A percentile compares a stretch with the other conserved stretches of the same genome.
These are phyloP conservation scores for Phalacrocorax pelagicus DNA, from an alignment of 2,113 vertebrate genomes.

Conservation along the genomic window DNA sequence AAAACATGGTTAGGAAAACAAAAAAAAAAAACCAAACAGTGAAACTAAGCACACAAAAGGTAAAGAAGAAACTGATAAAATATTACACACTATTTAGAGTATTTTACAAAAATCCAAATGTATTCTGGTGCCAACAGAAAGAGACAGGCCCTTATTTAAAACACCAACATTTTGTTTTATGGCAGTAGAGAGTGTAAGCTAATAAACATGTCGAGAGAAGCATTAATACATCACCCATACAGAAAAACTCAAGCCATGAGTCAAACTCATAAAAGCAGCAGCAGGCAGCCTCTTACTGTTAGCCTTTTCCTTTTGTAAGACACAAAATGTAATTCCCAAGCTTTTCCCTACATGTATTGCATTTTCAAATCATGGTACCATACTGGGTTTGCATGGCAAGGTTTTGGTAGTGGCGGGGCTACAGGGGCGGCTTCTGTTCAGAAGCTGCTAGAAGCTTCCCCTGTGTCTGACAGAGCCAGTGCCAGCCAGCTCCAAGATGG, in stretches of 20 bases:
- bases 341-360: background rate
- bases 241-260: background rate
- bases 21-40: background rate
- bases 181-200: background rate
- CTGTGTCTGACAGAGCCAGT: background rate
- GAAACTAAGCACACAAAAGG: background rate
- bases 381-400: background rate
- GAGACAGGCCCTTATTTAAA: background rate
- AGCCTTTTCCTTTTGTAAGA: background rate
- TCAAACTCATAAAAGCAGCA: background rate
- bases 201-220: background rate
- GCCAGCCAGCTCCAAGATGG: background rate
- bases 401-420: background rate
- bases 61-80: background rate
- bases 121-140: background rate
- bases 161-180: background rate
- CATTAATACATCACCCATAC: background rate
- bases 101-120: background rate
- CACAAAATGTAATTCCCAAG: background rate
- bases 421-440: background rate
- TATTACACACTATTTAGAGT: background rate
- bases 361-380: background rate
- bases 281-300: background rate
- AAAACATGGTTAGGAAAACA: slow-evolving; percentile 15
- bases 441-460: background rate